phyloP scores from a whole-genome alignment of 53 echinoderm and acorn worm genomes.

The Antedon mediterranea region DNA sequence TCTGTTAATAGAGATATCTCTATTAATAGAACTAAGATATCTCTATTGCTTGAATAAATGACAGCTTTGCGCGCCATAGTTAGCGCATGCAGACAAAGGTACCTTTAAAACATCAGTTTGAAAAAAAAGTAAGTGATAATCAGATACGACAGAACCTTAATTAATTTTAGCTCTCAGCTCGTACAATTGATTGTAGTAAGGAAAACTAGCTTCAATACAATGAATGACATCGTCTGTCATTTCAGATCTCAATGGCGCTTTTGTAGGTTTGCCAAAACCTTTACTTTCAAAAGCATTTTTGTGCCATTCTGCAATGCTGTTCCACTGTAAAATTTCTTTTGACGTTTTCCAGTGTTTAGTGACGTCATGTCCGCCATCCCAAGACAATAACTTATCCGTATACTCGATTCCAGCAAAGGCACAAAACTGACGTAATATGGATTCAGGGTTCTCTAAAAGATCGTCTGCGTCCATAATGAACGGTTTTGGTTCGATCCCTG shows the following conservation, averaged over 20 bases:
- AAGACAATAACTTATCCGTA: not conserved
- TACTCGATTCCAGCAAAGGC: not conserved
- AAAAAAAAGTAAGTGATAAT: too few relatives aligned
- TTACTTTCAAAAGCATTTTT: slow-evolving; percentile 19
- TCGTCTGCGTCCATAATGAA: not conserved
- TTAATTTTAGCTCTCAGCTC: slow-evolving; percentile 11
- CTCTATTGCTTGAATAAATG: too few relatives aligned
- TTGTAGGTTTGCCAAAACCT: slow-evolving; percentile 5
- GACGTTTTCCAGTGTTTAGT: not conserved
- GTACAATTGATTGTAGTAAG: slow-evolving; percentile 24
- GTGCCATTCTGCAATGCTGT: not conserved
- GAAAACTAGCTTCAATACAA: slow-evolving; percentile 23
- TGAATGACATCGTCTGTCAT: slow-evolving; percentile 14
- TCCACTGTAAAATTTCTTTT: not conserved
- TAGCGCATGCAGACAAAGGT: too few relatives aligned
- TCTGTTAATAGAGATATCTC: too few relatives aligned
- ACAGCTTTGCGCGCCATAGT: too few relatives aligned
- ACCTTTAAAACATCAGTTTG: too few relatives aligned
- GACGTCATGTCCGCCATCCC: not conserved
- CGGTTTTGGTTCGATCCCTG: not conserved
- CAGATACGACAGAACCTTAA: too few relatives aligned
- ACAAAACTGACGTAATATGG: not conserved
- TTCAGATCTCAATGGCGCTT: not conserved
- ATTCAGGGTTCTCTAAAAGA: not conserved
- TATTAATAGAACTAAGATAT: too few relatives aligned